phyloP scores from a whole-genome alignment of 2,113 vertebrate species.

The Anguilla rostrata region DNA sequence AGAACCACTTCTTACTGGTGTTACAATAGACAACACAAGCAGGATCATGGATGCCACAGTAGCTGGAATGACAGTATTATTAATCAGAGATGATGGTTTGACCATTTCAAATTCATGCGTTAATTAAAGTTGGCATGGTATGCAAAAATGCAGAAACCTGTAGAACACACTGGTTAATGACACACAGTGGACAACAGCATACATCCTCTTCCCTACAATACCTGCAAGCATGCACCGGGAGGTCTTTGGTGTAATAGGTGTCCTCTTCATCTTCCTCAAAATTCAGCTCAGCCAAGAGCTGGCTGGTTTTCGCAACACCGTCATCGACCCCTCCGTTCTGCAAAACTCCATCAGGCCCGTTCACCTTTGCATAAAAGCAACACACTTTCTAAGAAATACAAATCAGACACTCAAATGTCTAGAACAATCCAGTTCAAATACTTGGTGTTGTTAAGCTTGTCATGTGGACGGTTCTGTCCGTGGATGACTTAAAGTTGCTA shows the following conservation, averaged over 20 bases:
- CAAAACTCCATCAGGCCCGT: conserved; percentile 89
- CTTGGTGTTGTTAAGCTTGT: too few species aligned
- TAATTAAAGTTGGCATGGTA: too few species aligned
- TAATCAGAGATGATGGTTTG: not conserved
- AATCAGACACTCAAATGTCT: not conserved
- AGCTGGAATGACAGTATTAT: conserved; percentile 68
- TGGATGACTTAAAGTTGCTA: too few species aligned
- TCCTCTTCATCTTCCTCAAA: conserved; percentile 98
- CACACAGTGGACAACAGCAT: not conserved
- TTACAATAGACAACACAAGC: conserved; percentile 98
- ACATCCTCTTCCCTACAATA: conserved; percentile 42
- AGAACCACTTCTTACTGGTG: conserved; percentile 99
- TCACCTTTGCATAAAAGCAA: conserved; percentile 68
- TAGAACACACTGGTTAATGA: not conserved
- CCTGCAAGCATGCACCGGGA: conserved; percentile 96
- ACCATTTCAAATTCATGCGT: too few species aligned
- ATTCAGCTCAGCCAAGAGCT: conserved; percentile 91
- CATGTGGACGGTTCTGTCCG: too few species aligned
- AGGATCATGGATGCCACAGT: conserved; percentile 97
- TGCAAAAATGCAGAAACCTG: too few species aligned
- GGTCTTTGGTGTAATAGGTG: conserved; percentile 96
- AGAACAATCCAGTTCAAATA: not conserved
- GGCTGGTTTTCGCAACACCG: conserved; percentile 87
- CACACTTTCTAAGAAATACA: conserved; percentile 1
- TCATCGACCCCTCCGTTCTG: conserved; percentile 90